Conservation (phyloP, 2,113 vertebrate genomes). For the Tragelaphus buxtoni region DNA sequence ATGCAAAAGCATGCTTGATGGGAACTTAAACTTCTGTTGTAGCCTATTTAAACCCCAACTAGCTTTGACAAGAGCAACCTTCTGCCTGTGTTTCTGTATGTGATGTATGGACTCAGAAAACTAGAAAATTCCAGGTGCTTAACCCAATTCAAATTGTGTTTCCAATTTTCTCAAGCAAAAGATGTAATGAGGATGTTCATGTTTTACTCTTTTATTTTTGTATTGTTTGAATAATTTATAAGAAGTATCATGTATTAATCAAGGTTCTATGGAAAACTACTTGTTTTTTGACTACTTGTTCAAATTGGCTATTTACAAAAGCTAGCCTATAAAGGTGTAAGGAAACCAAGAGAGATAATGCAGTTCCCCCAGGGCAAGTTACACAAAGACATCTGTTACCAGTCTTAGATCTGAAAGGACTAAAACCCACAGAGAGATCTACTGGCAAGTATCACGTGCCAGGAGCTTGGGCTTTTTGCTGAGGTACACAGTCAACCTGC, state of each 20-base stretch:
- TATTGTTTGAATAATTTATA: conserved; percentile 22
- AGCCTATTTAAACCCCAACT: not conserved
- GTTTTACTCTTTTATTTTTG: not conserved
- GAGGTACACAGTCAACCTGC: not conserved
- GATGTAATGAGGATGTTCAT: not conserved
- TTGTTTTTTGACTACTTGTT: not conserved
- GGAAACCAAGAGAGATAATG: not conserved
- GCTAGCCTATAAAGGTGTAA: not conserved
- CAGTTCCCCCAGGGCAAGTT: not conserved
- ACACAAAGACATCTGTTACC: not conserved
- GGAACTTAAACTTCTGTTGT: not conserved
- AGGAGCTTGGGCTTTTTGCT: not conserved
- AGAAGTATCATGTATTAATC: not conserved
- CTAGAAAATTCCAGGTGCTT: not conserved
- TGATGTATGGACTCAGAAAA: not conserved
- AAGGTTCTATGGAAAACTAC: not conserved
- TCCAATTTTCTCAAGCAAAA: conserved; percentile 18
- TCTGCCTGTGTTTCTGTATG: not conserved
- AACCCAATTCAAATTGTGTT: conserved; percentile 19
- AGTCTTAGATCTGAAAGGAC: not conserved
- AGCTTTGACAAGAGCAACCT: not conserved
- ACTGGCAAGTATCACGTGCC: not conserved
- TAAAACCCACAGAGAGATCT: not conserved
- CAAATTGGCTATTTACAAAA: not conserved
- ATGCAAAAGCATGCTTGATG: not conserved